A percentile compares a stretch with the other conserved stretches of the same genome.
phyloP scores from a whole-genome alignment of 2,113 vertebrate species.

The Cephalopholis sonnerati region DNA sequence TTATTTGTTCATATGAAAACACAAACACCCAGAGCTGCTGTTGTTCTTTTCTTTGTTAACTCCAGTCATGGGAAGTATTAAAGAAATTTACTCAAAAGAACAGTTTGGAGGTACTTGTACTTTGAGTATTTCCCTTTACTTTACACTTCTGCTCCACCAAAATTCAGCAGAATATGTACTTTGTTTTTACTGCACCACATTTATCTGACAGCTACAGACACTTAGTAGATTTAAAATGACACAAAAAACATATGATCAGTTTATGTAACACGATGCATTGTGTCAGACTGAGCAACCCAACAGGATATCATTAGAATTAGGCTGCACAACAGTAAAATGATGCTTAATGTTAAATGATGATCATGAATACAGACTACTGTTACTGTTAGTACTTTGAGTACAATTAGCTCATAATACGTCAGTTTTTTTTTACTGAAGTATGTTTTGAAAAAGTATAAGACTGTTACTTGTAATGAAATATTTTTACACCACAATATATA shows the following conservation, averaged over 20 bases:
- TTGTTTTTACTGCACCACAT: background rate
- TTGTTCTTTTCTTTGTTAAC: background rate
- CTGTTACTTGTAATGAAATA: background rate
- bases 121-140: background rate
- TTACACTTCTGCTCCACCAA: background rate
- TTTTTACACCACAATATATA: too few relatives aligned
- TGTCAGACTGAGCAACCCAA: background rate
- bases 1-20: background rate
- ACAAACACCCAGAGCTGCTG: background rate
- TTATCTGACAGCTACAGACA: background rate
- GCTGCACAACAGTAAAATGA: background rate
- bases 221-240: background rate
- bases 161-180: background rate
- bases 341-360: background rate
- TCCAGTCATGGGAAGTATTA: background rate
- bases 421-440: background rate
- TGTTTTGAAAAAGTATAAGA: background rate
- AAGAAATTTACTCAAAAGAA: background rate
- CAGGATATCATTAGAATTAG: background rate
- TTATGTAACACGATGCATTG: background rate
- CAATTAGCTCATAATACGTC: background rate
- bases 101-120: background rate
- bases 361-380: too few relatives aligned
- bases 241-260: background rate
- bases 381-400: background rate